Percentiles rank a stretch among this genome's conserved stretches.
Evolutionary conservation across 2,113 vertebrate genomes (phyloP).

Genomic region (Vombatus ursinus): DNA sequence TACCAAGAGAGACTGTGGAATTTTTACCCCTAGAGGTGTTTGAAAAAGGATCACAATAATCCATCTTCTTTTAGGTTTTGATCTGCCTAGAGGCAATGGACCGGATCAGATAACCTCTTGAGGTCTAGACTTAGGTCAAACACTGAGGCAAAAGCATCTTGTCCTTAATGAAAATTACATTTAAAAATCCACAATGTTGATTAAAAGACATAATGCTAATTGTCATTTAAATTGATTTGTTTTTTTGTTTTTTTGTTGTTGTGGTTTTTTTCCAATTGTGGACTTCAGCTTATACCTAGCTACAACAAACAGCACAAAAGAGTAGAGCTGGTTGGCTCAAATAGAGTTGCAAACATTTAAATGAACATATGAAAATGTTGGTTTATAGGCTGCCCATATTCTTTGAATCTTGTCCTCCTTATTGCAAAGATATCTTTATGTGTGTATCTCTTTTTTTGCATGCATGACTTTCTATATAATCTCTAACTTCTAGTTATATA

Average conservation of each 20-base stretch:
- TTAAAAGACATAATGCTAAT: background rate
- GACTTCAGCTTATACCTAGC: background rate
- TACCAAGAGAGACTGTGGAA: background rate
- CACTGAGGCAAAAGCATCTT: background rate
- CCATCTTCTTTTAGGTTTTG: background rate
- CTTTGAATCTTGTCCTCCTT: background rate
- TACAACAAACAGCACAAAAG: background rate
- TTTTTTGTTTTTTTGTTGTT: too few relatives aligned
- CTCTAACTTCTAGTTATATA: conserved; percentile 2
- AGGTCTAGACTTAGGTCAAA: background rate
- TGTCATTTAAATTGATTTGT: background rate
- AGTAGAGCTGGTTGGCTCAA: background rate
- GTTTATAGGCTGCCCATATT: background rate
- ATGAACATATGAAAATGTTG: background rate
- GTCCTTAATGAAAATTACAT: background rate
- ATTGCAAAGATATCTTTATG: background rate
- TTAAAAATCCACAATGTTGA: background rate
- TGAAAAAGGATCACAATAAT: background rate
- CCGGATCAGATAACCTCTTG: background rate
- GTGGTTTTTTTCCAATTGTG: background rate
- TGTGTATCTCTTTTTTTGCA: background rate
- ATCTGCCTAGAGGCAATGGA: background rate
- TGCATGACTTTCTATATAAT: conserved; percentile 18
- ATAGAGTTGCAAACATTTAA: background rate
- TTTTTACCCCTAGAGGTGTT: background rate